phyloP scores from a whole-genome alignment of 2,113 vertebrate genomes.

The cattle (Bos taurus) region ARS-UCD2.0 NC_037328.1:64717001-64717500 shows the following conservation, averaged over 20 bases:
- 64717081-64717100: neutral
- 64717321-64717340: neutral
- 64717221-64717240: neutral
- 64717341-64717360: neutral
- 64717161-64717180: neutral
- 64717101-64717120: neutral
- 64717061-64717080: neutral
- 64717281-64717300: neutral
- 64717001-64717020: neutral
- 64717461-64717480: neutral
- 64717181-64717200: neutral
- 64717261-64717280: neutral
- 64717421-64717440: neutral
- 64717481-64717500: neutral
- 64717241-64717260: neutral
- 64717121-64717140: neutral
- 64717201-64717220: neutral
- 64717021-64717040: neutral
- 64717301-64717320: neutral
- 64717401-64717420: neutral
- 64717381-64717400: neutral
- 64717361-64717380: neutral
- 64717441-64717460: neutral
- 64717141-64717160: neutral
- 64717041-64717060: neutral